A percentile compares a stretch with the other conserved stretches of the same genome.
phyloP scores from a whole-genome alignment of 2,888 invertebrate species.

The Leptothorax acervorum region DNA sequence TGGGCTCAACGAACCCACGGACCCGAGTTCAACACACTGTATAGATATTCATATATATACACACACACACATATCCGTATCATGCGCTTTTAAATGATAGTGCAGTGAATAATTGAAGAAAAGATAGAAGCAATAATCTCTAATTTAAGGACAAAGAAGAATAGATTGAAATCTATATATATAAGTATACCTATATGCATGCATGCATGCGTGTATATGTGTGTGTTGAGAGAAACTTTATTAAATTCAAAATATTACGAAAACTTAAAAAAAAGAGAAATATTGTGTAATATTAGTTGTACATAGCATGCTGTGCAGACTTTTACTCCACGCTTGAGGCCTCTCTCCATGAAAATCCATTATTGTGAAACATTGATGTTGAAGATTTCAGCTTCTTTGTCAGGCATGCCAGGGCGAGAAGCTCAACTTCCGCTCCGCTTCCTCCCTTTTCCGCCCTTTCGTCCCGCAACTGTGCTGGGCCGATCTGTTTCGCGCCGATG shows the following conservation, averaged over 20 bases:
- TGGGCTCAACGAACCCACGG: neutral
- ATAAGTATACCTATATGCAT: neutral
- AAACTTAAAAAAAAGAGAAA: neutral
- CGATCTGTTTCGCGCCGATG: constrained; percentile 28
- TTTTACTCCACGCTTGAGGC: constrained; percentile 18
- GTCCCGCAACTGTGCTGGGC: neutral
- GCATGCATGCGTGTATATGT: neutral
- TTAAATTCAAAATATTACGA: neutral
- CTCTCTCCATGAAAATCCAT: constrained; percentile 56
- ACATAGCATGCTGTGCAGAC: neutral
- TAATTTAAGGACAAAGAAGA: neutral
- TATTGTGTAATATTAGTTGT: neutral
- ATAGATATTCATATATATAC: neutral
- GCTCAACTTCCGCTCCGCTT: constrained; percentile 60
- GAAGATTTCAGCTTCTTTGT: constrained; percentile 67
- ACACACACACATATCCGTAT: neutral
- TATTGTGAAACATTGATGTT: constrained; percentile 67
- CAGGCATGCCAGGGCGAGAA: constrained; percentile 57
- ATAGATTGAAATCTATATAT: neutral
- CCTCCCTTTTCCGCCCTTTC: constrained; percentile 39
- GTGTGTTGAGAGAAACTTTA: neutral
- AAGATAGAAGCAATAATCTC: neutral
- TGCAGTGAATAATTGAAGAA: neutral
- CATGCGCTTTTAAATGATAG: neutral
- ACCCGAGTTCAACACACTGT: neutral